phyloP scores from a whole-genome alignment of 2,888 invertebrate genomes.

The Drosophila tripunctata region DNA sequence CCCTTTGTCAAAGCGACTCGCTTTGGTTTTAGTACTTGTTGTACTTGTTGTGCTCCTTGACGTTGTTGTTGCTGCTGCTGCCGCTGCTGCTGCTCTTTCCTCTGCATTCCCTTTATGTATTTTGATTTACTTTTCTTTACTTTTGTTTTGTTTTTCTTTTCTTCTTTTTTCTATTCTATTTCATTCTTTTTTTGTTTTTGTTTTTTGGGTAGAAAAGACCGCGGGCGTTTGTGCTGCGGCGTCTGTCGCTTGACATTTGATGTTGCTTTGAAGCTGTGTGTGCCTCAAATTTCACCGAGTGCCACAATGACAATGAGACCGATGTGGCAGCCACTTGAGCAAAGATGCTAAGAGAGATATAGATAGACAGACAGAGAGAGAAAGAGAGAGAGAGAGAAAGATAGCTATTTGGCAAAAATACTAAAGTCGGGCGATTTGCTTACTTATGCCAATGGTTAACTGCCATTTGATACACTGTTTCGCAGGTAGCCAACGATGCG shows the following conservation, averaged over 20 bases:
- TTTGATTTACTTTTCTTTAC: background rate
- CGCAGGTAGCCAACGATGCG: constrained; percentile 61
- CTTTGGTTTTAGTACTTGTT: background rate
- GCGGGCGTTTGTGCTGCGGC: constrained; percentile 20
- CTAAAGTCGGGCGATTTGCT: constrained; percentile 41
- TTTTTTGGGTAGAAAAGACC: constrained; percentile 32
- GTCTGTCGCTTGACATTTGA: constrained; percentile 67
- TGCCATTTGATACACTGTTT: constrained; percentile 66
- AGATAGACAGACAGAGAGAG: background rate
- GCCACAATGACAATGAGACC: constrained; percentile 48
- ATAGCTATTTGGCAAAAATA: background rate
- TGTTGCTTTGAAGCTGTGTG: constrained; percentile 47
- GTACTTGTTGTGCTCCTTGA: background rate
- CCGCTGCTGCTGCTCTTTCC: constrained; percentile 5
- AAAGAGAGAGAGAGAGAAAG: constrained; percentile 1
- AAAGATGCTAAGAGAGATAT: constrained; percentile 10
- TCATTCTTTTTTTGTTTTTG: constrained; percentile 2
- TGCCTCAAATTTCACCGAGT: constrained; percentile 70
- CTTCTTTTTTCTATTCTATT: constrained; percentile 1
- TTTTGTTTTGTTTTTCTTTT: constrained; percentile 1
- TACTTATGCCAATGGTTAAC: constrained; percentile 54
- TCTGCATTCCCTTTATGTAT: constrained; percentile 1
- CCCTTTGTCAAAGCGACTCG: constrained; percentile 47
- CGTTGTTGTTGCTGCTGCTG: background rate
- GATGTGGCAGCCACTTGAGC: constrained; percentile 62